Evolutionary conservation across 1,140 invertebrate species (phyloP).

Genomic region (Plectus sambesii): DNA sequence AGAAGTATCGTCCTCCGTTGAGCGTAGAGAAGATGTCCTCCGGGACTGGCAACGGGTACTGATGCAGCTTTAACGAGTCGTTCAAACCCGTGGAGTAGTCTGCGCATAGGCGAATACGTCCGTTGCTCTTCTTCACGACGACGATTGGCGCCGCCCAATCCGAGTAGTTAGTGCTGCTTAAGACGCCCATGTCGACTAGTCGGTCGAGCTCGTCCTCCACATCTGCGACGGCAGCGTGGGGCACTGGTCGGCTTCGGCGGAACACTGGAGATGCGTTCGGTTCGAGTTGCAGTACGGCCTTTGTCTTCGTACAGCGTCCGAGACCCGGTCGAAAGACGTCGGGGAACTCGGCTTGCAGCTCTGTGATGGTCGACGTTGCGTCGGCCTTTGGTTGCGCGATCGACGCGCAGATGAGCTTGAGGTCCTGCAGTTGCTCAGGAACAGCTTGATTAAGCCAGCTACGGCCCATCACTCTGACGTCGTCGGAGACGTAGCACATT

Average conservation of each 20-base stretch:
- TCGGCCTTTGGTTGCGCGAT: too few species aligned
- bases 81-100: too few species aligned
- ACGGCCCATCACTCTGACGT: too few species aligned
- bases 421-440: too few species aligned
- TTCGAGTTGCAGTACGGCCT: not conserved
- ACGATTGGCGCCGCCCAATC: constrained; percentile 48
- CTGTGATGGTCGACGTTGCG: too few species aligned
- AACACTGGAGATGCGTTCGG: not conserved
- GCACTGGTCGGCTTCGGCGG: constrained; percentile 24
- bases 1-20: constrained; percentile 3
- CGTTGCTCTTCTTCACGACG: constrained; percentile 39
- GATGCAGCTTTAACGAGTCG: not conserved
- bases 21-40: not conserved
- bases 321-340: too few species aligned
- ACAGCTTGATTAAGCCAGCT: too few species aligned
- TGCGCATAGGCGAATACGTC: constrained; percentile 39
- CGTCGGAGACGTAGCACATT: too few species aligned
- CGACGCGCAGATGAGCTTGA: too few species aligned
- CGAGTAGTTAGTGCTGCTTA: constrained; percentile 29
- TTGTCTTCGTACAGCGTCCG: too few species aligned
- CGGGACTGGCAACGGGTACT: constrained; percentile 5
- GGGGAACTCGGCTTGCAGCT: too few species aligned
- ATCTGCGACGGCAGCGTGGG: constrained; percentile 22
- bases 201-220: constrained; percentile 32
- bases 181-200: constrained; percentile 20